A percentile compares a stretch with the other conserved stretches of the same genome.
These are phyloP conservation scores for Falcunculus frontatus DNA, from an alignment of 2,113 vertebrate genomes.

Conservation along the genomic window DNA sequence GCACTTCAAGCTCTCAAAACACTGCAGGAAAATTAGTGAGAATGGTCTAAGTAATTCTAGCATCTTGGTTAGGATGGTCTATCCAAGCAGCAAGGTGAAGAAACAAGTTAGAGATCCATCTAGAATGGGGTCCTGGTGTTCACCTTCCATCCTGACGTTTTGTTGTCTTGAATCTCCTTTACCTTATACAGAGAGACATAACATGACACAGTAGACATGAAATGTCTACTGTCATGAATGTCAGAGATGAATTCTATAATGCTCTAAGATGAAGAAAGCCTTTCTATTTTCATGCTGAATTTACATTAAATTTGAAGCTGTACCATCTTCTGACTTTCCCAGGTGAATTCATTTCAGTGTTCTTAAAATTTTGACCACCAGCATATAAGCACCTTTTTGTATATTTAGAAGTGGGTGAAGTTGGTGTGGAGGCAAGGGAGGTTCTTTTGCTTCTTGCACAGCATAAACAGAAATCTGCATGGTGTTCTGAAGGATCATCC, in stretches of 20 bases:
- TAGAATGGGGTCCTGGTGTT: background rate
- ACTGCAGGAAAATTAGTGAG: background rate
- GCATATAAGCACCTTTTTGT: background rate
- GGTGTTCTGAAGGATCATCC: background rate
- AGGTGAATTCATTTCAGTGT: background rate
- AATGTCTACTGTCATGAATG: background rate
- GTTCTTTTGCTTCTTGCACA: conserved; percentile 31
- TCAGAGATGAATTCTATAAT: background rate
- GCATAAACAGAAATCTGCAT: conserved; percentile 6
- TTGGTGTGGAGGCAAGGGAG: background rate
- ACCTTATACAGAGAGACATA: background rate
- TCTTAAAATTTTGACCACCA: background rate
- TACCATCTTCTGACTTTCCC: background rate
- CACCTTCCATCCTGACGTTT: background rate
- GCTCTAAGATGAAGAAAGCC: background rate
- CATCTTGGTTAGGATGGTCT: background rate
- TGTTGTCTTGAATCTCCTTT: background rate
- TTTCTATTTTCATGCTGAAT: background rate
- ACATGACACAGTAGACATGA: background rate
- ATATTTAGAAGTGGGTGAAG: background rate
- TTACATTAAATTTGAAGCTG: background rate
- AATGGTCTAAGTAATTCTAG: background rate
- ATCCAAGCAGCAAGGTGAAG: background rate
- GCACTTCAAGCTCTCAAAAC: background rate
- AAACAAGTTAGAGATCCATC: background rate